Conservation (phyloP, 2,797 vertebrate species). For the Acropternis orthonyx region DNA sequence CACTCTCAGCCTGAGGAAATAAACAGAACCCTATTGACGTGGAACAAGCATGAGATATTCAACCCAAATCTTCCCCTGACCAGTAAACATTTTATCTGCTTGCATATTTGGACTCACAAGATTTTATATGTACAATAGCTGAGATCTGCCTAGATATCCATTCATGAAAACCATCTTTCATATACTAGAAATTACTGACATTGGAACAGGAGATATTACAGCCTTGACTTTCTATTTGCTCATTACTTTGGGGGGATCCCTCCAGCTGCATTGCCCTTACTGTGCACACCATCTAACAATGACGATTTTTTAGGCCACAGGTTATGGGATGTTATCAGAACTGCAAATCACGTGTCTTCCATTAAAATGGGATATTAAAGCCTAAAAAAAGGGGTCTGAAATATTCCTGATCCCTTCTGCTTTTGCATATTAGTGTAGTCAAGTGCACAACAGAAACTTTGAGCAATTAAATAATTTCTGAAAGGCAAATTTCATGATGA, state of each 20-base stretch:
- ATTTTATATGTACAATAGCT: not conserved
- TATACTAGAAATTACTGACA: not conserved
- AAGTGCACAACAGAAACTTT: not conserved
- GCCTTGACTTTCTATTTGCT: not conserved
- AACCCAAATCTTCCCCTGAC: not conserved
- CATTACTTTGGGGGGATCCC: not conserved
- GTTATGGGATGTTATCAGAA: not conserved
- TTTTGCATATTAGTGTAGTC: not conserved
- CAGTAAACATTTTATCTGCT: not conserved
- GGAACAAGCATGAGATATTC: not conserved
- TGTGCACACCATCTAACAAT: not conserved
- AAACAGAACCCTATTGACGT: not conserved
- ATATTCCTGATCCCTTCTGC: fast-evolving
- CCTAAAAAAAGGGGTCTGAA: not conserved
- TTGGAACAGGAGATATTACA: not conserved
- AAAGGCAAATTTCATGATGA: not conserved
- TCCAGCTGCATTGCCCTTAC: not conserved
- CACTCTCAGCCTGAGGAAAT: not conserved
- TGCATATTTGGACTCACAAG: not conserved
- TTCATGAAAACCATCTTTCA: not conserved
- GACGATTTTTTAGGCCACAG: not conserved
- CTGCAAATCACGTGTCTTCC: not conserved
- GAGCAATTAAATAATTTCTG: not conserved
- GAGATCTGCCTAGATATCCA: not conserved
- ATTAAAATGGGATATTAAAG: not conserved